These are phyloP conservation scores for Battus philenor DNA, from an alignment of 1,140 invertebrate genomes.

Conservation along the genomic window DNA sequence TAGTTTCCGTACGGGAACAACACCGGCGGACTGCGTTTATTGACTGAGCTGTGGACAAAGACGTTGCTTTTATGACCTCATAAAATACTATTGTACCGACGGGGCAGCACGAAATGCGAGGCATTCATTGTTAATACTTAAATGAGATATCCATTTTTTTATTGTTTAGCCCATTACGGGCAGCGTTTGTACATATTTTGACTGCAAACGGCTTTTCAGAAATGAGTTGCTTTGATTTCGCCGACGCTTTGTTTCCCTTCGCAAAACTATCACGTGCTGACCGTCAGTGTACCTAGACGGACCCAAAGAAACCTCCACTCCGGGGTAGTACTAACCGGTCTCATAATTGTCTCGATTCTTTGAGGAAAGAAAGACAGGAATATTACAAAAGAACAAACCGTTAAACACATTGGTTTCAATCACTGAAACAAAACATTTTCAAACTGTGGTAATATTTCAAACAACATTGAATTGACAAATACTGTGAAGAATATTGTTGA, in stretches of 20 bases:
- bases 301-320: not conserved
- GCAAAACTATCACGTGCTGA: constrained; percentile 57
- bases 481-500: no score
- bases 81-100: constrained; percentile 62
- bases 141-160: constrained; percentile 72
- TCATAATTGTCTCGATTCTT: not conserved
- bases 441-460: no score
- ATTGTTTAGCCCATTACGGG: constrained; percentile 64
- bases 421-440: no score
- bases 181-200: constrained; percentile 70
- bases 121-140: constrained; percentile 64
- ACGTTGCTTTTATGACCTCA: constrained; percentile 53
- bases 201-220: constrained; percentile 46
- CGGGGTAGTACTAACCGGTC: not conserved
- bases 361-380: not conserved
- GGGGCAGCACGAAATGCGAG: constrained; percentile 48
- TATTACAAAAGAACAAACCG: constrained; percentile 8
- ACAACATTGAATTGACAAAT: no score
- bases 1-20: constrained; percentile 26
- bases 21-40: constrained; percentile 44
- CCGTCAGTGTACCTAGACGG: constrained; percentile 17
- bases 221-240: constrained; percentile 35
- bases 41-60: constrained; percentile 57
- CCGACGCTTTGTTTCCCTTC: constrained; percentile 45
- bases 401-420: not conserved